Evolutionary conservation across 2,888 invertebrate species (phyloP), one percentile per base, ranked within the genome.

Genomic region (Choreutis nemorana): DNA sequence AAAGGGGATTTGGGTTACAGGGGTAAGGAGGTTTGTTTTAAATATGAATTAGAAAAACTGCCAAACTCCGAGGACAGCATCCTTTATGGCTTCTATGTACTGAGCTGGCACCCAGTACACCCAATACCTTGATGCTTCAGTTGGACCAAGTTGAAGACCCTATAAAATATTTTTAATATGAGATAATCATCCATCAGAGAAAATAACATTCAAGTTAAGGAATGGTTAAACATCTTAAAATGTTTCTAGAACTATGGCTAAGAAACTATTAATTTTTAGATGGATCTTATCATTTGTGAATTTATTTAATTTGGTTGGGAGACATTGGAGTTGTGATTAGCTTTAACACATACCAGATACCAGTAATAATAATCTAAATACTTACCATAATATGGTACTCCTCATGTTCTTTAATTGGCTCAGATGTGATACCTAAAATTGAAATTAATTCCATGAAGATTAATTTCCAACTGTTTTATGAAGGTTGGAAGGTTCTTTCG

Each of bases 81-180:
- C 92, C 73, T 94, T 94, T 55, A 95, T 93, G 44, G 94, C 91
- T 55, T 91, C 90, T 30, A 93, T 84, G 60, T 91, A 95, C 56
- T 91, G 91, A 27, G 92, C 91, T 6, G 94, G 95, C 25, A 95
- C 93, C 94, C 94, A 95, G 71, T 95, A 95, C 36, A 95, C 86
- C 92, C 93, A 95, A 67, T 93, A 93, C 41, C 92, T 79, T 15
- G 94, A 94, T 3, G 93, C 93, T 68, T 94, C 94, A 28, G 94
- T 94, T 5, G 94, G 89, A 9, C 95, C 94, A 42, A 94, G 72
- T 70, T 95, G 94, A 35, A 95, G 82, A 32, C 89, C 94, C 91
- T 93, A 68, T 3, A 52, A 55, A 39, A 36, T 26, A n/a, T n/a
- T n/a, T n/a, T n/a, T n/a, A n/a, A n/a, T n/a, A n/a, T n/a, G n/a